Conservation (phyloP, 2,888 invertebrate genomes). For the Atrina japonica region DNA sequence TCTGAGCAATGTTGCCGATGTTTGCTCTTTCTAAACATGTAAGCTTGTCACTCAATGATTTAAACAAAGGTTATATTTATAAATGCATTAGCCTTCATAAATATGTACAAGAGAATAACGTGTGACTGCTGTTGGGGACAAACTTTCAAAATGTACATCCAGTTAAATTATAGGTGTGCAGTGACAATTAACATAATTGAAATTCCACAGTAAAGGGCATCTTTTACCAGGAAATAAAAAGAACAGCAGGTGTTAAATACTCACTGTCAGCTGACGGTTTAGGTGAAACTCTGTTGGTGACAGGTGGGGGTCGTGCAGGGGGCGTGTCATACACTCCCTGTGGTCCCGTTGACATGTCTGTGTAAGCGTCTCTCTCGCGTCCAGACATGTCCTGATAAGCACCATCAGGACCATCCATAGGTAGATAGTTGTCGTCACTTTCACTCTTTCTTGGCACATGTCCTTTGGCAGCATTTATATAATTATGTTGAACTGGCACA, state of each 20-base stretch:
- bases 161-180: too few relatives aligned
- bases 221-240: too few relatives aligned
- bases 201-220: too few relatives aligned
- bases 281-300: conserved; percentile 37
- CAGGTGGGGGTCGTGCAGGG: conserved; percentile 48
- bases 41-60: too few relatives aligned
- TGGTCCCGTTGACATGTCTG: conserved; percentile 45
- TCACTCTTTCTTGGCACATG: conserved; percentile 33
- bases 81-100: too few relatives aligned
- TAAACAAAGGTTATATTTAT: too few relatives aligned
- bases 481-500: conserved; percentile 50
- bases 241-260: neutral
- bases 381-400: conserved; percentile 4
- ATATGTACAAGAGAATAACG: too few relatives aligned
- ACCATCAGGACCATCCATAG: conserved; percentile 52
- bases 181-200: too few relatives aligned
- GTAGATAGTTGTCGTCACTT: conserved; percentile 56
- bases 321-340: conserved; percentile 57
- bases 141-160: too few relatives aligned
- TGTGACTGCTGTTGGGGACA: too few relatives aligned
- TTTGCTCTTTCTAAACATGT: too few relatives aligned
- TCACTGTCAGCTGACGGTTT: conserved; percentile 37
- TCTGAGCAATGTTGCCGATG: too few relatives aligned
- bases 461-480: conserved; percentile 63
- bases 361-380: conserved; percentile 32